Evolutionary conservation across 2,888 invertebrate genomes (phyloP).

Genomic region (Papilio protenor): DNA sequence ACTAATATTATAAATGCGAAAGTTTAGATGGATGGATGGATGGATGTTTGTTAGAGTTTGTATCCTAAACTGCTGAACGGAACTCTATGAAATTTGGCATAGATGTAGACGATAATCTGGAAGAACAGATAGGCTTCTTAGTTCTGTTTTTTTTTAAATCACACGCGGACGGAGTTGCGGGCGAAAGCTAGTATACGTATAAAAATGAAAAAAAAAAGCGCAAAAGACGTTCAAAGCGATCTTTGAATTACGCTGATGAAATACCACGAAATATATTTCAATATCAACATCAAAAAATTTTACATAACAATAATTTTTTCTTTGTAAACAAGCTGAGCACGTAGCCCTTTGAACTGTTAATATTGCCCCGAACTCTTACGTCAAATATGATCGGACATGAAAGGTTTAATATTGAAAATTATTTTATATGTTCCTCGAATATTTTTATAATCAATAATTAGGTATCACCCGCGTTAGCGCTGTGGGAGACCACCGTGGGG

Average conservation of each 20-base stretch:
- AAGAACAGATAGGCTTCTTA: too few species aligned
- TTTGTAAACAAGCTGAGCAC: conserved; percentile 10
- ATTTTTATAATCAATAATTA: background rate
- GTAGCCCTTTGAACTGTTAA: conserved; percentile 15
- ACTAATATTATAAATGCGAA: too few species aligned
- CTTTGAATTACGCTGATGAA: background rate
- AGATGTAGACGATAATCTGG: too few species aligned
- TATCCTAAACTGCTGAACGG: too few species aligned
- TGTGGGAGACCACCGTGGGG: too few species aligned
- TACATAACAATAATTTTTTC: background rate
- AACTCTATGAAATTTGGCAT: too few species aligned
- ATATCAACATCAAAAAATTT: conserved; percentile 7
- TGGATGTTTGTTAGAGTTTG: too few species aligned
- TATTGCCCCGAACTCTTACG: conserved; percentile 6
- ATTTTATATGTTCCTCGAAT: background rate
- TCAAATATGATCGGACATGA: conserved; percentile 11
- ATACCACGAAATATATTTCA: background rate
- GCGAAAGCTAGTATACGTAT: too few species aligned
- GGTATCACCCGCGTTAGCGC: too few species aligned
- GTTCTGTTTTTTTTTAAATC: too few species aligned
- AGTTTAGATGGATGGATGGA: too few species aligned
- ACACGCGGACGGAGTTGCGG: too few species aligned
- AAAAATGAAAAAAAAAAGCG: background rate
- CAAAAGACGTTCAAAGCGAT: background rate
- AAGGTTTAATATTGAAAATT: conserved; percentile 18